Base-by-base conservation (phyloP, 2,888 invertebrate species). In the Lordiphosa fenestrarum region DNA sequence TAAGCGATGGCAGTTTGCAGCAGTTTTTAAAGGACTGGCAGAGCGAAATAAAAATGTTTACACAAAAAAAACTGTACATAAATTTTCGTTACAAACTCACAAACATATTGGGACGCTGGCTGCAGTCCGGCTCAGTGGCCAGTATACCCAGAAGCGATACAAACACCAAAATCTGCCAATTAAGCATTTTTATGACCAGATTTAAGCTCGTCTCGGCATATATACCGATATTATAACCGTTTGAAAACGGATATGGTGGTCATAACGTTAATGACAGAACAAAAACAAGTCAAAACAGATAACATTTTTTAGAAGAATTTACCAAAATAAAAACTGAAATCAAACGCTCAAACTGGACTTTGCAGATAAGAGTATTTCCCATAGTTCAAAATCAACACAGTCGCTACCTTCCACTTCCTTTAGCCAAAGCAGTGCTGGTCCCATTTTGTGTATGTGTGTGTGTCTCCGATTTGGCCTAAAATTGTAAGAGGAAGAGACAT, bases 21-120 rank as follows among this genome's bases (percentile, higher is more conserved):
- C 66, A 66, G 30, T 61, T 67, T 35, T 44, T 67, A n/a, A 67
- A 49, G 6, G 62, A 25, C 44, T 44, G 3, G 1, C 13, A 44
- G 15, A 33, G 6, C 0, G 30, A 44, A 44, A 10, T 2, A 1
- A 30, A 15, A 15, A 44, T 5, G 3, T 21, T 10, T 39, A 25
- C 25, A 6, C 6, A 25, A 25, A 25, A 5, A 15, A 15, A 19
- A 19, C 2, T 1, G 10, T 12, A 30, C 3, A 44, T 30, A 10
- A 30, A 15, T 12, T 4, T 30, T 6, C 2, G 21, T 23, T 15
- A 13, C 15, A 6, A 10, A 44, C 44, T 44, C 30, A 44, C 42
- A 9, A 41, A 61, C 12, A 59, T 33, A 30, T 67, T 54, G 6
- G 54, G 61, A 7, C 61, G 42, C 10, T 55, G 36, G 3, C 30